Evolutionary conservation across 2,797 vertebrate species (phyloP).

Genomic region (Prionace glauca): DNA sequence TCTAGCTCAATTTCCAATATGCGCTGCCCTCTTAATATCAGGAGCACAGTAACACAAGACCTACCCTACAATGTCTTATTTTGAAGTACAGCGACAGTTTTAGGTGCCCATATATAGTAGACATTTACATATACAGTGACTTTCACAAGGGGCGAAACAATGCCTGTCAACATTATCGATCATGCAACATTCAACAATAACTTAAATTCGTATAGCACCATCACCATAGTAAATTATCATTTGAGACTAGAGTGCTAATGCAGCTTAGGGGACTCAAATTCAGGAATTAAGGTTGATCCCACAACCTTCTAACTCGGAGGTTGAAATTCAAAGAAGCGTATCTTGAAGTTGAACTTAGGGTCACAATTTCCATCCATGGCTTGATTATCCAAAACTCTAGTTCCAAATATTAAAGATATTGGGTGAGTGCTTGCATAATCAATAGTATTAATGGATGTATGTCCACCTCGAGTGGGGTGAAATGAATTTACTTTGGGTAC

Average conservation of each 20-base stretch:
- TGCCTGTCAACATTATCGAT: not conserved
- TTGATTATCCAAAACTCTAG: not conserved
- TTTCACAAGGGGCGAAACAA: not conserved
- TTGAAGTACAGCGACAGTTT: not conserved
- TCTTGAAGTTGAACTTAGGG: not conserved
- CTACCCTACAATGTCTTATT: not conserved
- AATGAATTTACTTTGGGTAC: not conserved
- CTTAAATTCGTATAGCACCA: not conserved
- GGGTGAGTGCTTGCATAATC: not conserved
- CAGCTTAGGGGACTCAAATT: not conserved
- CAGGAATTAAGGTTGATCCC: not conserved
- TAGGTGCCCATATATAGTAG: not conserved
- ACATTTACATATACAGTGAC: not conserved
- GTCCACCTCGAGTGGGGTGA: not conserved
- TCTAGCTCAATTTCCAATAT: not conserved
- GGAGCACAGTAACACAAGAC: not conserved
- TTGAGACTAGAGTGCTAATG: not conserved
- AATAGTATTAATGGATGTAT: not conserved
- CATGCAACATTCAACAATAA: not conserved
- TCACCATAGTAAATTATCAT: not conserved
- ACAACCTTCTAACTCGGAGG: not conserved
- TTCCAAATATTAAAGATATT: not conserved
- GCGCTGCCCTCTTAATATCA: not conserved
- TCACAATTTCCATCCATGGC: not conserved
- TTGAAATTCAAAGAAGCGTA: not conserved